Percentiles rank a stretch among this genome's conserved stretches.
phyloP scores from a whole-genome alignment of 2,113 vertebrate species.

The Acanthochromis polyacanthus region DNA sequence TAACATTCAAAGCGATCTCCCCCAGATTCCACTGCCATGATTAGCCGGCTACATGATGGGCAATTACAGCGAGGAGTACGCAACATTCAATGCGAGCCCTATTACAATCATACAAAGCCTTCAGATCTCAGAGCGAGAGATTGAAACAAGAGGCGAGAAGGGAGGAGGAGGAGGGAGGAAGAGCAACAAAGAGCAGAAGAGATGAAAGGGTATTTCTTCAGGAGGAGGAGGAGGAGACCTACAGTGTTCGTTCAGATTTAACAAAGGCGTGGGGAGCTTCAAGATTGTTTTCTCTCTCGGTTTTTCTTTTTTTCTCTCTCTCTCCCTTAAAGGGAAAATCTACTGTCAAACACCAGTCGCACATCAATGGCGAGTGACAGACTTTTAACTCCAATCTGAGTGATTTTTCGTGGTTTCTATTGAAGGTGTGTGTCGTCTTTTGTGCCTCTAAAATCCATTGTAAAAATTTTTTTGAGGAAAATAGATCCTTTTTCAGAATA shows the following conservation, averaged over 20 bases:
- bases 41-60: slow-evolving; percentile 74
- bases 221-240: slow-evolving; percentile 71
- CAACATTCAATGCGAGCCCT: slow-evolving; percentile 49
- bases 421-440: slow-evolving; percentile 53
- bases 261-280: slow-evolving; percentile 69
- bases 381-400: slow-evolving; percentile 64
- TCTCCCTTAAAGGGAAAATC: slow-evolving; percentile 57
- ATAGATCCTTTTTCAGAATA: slow-evolving; percentile 31
- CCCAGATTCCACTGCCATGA: slow-evolving; percentile 67
- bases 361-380: slow-evolving; percentile 59
- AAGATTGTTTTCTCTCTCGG: slow-evolving; percentile 65
- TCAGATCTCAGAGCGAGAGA: slow-evolving; percentile 66
- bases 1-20: slow-evolving; percentile 72
- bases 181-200: slow-evolving; percentile 71
- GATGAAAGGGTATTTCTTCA: slow-evolving; percentile 75
- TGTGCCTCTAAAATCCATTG: slow-evolving; percentile 38
- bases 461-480: slow-evolving; percentile 28
- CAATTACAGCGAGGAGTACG: slow-evolving; percentile 72
- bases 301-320: slow-evolving; percentile 9
- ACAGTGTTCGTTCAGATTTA: slow-evolving; percentile 69
- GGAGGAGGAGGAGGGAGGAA: slow-evolving; percentile 60
- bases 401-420: slow-evolving; percentile 42
- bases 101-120: slow-evolving; percentile 69
- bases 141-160: slow-evolving; percentile 61
- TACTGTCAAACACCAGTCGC: slow-evolving; percentile 52